Evolutionary conservation across 2,888 invertebrate genomes (phyloP).

Genomic region (Reticulitermes lucifugus): DNA sequence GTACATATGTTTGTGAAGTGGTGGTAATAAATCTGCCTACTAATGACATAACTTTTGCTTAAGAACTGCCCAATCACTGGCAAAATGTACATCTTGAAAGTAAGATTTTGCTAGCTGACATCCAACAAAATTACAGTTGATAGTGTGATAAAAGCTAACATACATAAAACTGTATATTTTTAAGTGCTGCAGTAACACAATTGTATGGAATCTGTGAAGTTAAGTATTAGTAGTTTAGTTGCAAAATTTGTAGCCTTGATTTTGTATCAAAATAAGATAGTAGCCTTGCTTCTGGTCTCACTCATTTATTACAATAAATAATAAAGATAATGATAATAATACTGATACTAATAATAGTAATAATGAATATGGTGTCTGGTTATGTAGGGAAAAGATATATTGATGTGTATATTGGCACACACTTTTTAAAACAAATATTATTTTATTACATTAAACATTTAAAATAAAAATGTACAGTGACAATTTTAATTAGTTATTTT

Average conservation of each 20-base stretch:
- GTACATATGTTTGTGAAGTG: too few species aligned
- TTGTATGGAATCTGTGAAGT: not conserved
- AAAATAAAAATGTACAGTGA: conserved; percentile 20
- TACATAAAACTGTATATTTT: not conserved
- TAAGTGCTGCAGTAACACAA: not conserved
- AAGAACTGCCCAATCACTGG: too few species aligned
- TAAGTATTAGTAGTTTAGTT: not conserved
- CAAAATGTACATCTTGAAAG: not conserved
- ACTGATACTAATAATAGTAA: not conserved
- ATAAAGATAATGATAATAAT: not conserved
- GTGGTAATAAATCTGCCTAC: too few species aligned
- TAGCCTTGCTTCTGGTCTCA: conserved; percentile 2
- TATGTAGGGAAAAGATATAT: conserved; percentile 8
- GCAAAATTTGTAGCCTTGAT: not conserved
- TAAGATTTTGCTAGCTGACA: not conserved
- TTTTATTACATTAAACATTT: conserved; percentile 31
- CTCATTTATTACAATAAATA: not conserved
- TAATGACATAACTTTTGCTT: too few species aligned
- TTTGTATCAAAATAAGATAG: not conserved
- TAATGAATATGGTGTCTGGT: not conserved
- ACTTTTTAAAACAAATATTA: conserved; percentile 23
- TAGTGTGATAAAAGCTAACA: not conserved
- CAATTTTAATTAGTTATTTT: conserved; percentile 23
- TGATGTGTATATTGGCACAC: conserved; percentile 11
- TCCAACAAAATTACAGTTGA: not conserved